Evolutionary conservation across 2,797 vertebrate species (phyloP).

Genomic region (Mormyrops boulengeri): DNA sequence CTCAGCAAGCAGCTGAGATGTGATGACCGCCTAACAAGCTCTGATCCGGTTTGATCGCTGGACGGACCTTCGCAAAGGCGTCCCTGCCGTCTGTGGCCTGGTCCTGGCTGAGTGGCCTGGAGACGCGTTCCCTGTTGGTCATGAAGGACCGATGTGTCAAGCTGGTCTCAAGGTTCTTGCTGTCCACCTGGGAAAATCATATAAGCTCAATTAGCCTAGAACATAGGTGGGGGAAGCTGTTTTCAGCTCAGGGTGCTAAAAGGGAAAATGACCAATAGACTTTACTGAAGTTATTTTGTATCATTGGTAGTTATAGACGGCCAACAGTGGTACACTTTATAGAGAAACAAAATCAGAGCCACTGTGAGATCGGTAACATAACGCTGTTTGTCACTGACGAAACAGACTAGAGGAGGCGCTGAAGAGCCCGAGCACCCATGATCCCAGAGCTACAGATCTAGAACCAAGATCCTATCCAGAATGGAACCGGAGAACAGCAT

Average conservation of each 20-base stretch:
- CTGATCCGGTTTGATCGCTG: background rate
- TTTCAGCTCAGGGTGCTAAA: background rate
- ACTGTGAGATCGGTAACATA: background rate
- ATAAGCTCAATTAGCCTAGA: background rate
- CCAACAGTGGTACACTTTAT: background rate
- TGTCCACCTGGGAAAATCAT: conserved; percentile 67
- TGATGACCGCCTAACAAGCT: background rate
- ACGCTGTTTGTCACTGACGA: background rate
- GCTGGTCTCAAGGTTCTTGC: conserved; percentile 62
- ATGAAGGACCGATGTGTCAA: conserved; percentile 78
- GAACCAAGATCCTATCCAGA: background rate
- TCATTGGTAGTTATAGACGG: background rate
- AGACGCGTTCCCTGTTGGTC: conserved; percentile 76
- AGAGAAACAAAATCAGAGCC: background rate
- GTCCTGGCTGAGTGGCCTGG: conserved; percentile 65
- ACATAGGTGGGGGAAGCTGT: background rate
- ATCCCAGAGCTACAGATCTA: background rate
- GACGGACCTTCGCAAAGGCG: conserved; percentile 84
- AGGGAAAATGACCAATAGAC: background rate
- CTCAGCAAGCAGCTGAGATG: background rate
- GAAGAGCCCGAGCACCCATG: background rate
- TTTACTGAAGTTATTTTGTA: too few species aligned
- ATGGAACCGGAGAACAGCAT: background rate
- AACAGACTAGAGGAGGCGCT: background rate
- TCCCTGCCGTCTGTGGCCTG: conserved; percentile 82